A percentile compares a stretch with the other conserved stretches of the same genome.
Conservation (phyloP, 1,140 invertebrate species). For the Drosophila nannoptera region DNA sequence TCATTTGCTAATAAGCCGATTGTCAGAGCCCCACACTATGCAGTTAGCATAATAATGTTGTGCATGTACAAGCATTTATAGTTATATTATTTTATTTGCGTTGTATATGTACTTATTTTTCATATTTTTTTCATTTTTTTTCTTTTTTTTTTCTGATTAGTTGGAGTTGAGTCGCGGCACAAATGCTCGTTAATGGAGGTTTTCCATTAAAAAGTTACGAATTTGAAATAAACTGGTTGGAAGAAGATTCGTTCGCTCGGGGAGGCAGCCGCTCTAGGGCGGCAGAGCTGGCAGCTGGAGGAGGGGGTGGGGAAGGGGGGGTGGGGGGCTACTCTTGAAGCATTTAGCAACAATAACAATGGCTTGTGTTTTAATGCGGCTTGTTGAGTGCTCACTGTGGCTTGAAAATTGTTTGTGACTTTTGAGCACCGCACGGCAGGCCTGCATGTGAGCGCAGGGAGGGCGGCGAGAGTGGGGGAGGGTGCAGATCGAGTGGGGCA, state of each 20-base stretch:
- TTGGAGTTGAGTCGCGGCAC: constrained; percentile 9
- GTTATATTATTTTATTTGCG: no score
- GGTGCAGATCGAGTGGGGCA: neutral
- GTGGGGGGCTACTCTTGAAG: neutral
- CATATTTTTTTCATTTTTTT: neutral
- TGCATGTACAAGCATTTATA: neutral
- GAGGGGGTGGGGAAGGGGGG: no score
- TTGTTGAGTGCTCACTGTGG: constrained; percentile 64
- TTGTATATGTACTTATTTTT: neutral
- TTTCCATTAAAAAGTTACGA: constrained; percentile 38
- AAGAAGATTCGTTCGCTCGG: constrained; percentile 11
- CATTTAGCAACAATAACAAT: constrained; percentile 58
- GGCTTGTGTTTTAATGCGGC: constrained; percentile 61
- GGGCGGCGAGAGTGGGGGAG: neutral
- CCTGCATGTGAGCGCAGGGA: neutral
- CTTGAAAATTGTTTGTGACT: constrained; percentile 69
- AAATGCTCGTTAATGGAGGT: constrained; percentile 10
- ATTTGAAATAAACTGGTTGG: constrained; percentile 17
- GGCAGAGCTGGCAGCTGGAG: neutral
- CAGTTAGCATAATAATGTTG: neutral
- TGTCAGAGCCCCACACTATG: neutral
- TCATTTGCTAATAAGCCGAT: no score
- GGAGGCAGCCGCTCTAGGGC: neutral
- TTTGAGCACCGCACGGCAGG: constrained; percentile 52
- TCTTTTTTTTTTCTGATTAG: constrained; percentile 18